Evolutionary conservation across 2,888 invertebrate genomes (phyloP).

Genomic region (Aporophyla lueneburgensis): DNA sequence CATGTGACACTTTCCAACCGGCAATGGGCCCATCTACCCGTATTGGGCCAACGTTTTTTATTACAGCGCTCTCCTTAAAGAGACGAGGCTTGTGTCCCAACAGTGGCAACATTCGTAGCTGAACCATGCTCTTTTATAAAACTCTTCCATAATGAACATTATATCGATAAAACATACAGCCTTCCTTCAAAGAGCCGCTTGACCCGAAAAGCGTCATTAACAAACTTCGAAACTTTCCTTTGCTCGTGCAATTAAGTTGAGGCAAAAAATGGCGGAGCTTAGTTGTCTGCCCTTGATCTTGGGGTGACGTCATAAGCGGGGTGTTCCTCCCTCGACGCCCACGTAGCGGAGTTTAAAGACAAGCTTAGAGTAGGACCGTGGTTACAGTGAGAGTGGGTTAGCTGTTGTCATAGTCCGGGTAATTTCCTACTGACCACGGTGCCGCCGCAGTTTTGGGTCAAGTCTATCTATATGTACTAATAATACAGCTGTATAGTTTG

Average conservation of each 20-base stretch:
- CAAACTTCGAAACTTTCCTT: conserved; percentile 45
- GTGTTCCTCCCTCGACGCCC: conserved; percentile 60
- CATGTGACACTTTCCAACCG: no score
- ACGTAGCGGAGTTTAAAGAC: conserved; percentile 52
- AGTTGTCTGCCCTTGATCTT: conserved; percentile 68
- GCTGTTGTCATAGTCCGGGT: no score
- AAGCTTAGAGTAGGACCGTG: conserved; percentile 7
- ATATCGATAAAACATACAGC: conserved; percentile 16
- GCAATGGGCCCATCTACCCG: no score
- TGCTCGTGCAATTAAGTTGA: conserved; percentile 46
- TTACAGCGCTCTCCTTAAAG: no score
- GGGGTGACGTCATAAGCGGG: conserved; percentile 64
- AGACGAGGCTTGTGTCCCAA: no score
- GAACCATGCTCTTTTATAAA: neutral
- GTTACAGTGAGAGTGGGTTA: neutral
- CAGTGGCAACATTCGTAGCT: no score
- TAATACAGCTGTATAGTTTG: no score
- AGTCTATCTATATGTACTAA: no score
- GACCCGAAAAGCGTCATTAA: conserved; percentile 36
- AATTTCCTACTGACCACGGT: neutral
- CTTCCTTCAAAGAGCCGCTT: conserved; percentile 1
- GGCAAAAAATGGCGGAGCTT: conserved; percentile 56
- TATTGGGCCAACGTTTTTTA: no score
- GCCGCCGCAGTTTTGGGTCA: neutral
- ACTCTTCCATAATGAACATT: neutral